These are phyloP conservation scores for Drosophila kambysellisi DNA, from an alignment of 2,888 invertebrate genomes.

Conservation along the genomic window DNA sequence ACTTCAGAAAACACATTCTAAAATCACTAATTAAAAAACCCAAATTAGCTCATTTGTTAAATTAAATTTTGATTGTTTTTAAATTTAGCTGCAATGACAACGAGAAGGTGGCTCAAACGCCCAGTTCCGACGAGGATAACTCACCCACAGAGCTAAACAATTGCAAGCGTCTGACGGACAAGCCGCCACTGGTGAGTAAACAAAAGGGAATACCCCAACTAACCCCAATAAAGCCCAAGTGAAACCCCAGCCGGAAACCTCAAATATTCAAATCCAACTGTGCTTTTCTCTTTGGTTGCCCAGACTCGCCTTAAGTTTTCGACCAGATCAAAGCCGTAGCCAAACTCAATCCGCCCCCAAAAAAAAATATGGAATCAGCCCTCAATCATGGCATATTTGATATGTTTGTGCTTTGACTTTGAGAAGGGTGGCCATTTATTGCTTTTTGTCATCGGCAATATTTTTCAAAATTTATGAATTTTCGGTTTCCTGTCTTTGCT, in stretches of 20 bases:
- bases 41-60: neutral
- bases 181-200: slow-evolving; percentile 88
- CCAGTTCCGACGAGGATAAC: slow-evolving; percentile 93
- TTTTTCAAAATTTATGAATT: slow-evolving; percentile 58
- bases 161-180: slow-evolving; percentile 91
- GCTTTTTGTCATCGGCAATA: slow-evolving; percentile 56
- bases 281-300: slow-evolving; percentile 1
- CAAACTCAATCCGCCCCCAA: neutral
- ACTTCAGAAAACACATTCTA: slow-evolving; percentile 27
- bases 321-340: slow-evolving; percentile 37
- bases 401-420: slow-evolving; percentile 65
- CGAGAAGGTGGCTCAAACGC: slow-evolving; percentile 81
- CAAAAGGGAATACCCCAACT: neutral
- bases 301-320: slow-evolving; percentile 9
- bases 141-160: slow-evolving; percentile 94
- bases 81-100: slow-evolving; percentile 84
- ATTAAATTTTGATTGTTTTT: neutral
- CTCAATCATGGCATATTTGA: slow-evolving; percentile 55
- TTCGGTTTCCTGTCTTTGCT: slow-evolving; percentile 25
- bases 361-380: slow-evolving; percentile 1
- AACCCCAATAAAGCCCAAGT: neutral
- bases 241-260: slow-evolving; percentile 9
- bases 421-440: slow-evolving; percentile 78
- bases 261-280: slow-evolving; percentile 22
- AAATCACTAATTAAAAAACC: neutral